Base-by-base conservation (phyloP, 2,113 vertebrate genomes). In the Halcyon malimbica region DNA sequence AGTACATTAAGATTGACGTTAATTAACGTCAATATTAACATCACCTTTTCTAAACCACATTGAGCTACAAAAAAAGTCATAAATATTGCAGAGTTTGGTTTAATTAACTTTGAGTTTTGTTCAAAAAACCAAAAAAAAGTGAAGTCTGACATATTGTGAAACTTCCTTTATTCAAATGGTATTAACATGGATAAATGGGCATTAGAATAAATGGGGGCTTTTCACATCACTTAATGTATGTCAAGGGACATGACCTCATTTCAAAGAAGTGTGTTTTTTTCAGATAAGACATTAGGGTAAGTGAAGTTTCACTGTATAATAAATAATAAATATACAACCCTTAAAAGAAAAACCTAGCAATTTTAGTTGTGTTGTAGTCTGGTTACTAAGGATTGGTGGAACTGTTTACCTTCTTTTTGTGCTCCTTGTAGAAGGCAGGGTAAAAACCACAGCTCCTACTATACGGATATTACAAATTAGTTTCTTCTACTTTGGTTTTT, bases 1-100 rank as follows among this genome's bases (percentile, higher is more conserved):
- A 97, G 91, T 97, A 89, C 95, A 94, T 97, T 97, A 97, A 97
- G 97, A 97, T 91, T 97, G 96, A 92, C 89, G 18, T 97, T 98
- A 97, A 98, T 98, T 97, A 97, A 97, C 89, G 92, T 94, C 89
- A 93, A 96, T 96, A 92, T 97, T 89, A 89, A 93, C n/a, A 82
- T 94, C 78, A 95, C 95, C 93, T 94, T 98, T 94, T 93, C 73
- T 96, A 97, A 96, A 96, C 80, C 94, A 97, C 65, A 78, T 35
- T 69, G 90, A 97, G 93, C 71, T 77, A 87, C 84, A 87, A 93
- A 59, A 69, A 81, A 68, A 86, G 44, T 73, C 65, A 94, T 96
- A 96, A 96, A 90, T 97, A 96, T 87, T 96, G 82, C 87, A 93
- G 75, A 37, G 82, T 84, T 96, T 97, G 48, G 94, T 93, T 97